These are phyloP conservation scores for Tarsius wallacei DNA, from an alignment of 2,797 vertebrate genomes.

Conservation along the genomic window DNA sequence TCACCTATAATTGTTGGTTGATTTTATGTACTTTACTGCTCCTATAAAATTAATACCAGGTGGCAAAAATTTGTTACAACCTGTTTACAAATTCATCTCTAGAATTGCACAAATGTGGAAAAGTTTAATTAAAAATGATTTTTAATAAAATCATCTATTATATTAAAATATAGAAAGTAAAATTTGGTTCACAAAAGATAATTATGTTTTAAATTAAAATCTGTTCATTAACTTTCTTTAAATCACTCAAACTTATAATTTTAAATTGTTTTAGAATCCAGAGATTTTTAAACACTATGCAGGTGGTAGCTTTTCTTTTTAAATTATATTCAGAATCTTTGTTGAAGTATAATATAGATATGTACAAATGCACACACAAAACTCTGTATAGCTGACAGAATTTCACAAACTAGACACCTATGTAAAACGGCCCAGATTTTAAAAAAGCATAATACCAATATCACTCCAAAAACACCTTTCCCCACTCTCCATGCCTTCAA, in stretches of 20 bases:
- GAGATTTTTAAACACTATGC: neutral
- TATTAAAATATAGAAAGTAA: slow-evolving; percentile 24
- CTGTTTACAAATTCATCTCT: slow-evolving; percentile 19
- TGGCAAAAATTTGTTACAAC: slow-evolving; percentile 3
- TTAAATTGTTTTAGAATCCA: neutral
- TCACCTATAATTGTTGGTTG: neutral
- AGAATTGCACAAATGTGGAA: neutral
- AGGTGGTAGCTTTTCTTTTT: neutral
- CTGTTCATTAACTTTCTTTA: slow-evolving; percentile 39
- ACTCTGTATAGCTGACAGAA: neutral
- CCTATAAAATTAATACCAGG: slow-evolving; percentile 3
- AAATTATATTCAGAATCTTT: slow-evolving; percentile 14
- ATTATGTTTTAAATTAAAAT: slow-evolving; percentile 38
- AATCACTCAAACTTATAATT: slow-evolving; percentile 17
- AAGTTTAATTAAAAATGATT: slow-evolving; percentile 47
- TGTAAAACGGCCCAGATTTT: neutral
- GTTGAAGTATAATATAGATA: neutral
- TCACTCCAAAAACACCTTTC: neutral
- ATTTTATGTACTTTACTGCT: neutral
- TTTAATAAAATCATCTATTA: slow-evolving; percentile 58
- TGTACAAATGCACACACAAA: neutral
- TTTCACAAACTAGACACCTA: neutral
- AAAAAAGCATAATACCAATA: neutral
- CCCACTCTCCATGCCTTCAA: neutral
- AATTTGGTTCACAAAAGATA: neutral